Evolutionary conservation across 2,797 vertebrate genomes (phyloP).

Genomic region (Pyrocephalus nanus): DNA sequence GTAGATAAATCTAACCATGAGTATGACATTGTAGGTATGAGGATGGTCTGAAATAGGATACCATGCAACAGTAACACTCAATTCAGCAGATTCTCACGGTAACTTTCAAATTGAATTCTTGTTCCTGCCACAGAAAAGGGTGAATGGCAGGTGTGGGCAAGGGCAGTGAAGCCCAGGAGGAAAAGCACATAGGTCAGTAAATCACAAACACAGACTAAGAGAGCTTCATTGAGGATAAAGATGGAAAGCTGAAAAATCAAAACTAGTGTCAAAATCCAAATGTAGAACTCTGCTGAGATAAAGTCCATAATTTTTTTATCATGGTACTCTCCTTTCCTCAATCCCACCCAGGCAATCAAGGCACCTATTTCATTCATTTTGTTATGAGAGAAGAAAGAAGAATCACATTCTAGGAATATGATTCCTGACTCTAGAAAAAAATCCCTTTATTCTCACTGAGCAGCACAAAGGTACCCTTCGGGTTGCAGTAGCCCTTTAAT

Average conservation of each 20-base stretch:
- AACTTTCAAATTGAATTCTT: neutral
- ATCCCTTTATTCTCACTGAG: neutral
- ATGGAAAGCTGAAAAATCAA: neutral
- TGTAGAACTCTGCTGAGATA: neutral
- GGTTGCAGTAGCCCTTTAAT: neutral
- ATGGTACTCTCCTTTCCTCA: neutral
- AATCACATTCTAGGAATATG: neutral
- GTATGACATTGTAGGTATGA: neutral
- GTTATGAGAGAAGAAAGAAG: neutral
- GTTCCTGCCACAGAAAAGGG: neutral
- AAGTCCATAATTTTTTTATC: neutral
- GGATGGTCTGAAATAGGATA: neutral
- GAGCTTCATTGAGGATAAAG: neutral
- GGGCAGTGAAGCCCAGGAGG: neutral
- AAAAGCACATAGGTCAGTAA: neutral
- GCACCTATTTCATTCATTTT: neutral
- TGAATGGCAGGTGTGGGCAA: neutral
- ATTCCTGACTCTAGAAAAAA: neutral
- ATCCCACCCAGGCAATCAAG: neutral
- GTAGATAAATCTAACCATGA: neutral
- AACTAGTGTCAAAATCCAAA: neutral
- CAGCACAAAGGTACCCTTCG: neutral
- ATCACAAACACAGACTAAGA: neutral
- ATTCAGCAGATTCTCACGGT: neutral
- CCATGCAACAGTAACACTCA: neutral